A percentile compares a stretch with the other conserved stretches of the same genome.
Conservation (phyloP, 2,113 vertebrate genomes). For the Corythoichthys intestinalis region DNA sequence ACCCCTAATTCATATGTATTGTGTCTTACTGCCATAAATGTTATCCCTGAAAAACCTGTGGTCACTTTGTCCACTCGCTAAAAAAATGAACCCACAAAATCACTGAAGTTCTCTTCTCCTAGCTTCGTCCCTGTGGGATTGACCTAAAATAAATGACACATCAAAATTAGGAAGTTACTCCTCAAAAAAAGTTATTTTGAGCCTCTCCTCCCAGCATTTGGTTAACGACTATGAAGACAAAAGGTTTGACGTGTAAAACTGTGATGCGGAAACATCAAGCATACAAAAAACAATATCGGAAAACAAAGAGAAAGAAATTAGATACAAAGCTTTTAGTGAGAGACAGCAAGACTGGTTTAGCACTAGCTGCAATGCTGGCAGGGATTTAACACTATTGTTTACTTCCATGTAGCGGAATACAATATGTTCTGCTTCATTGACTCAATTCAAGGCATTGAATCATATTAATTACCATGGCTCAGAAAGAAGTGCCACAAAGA, state of each 20-base stretch:
- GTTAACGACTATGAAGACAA: neutral
- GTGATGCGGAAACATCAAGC: slow-evolving; percentile 35
- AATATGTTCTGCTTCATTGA: slow-evolving; percentile 70
- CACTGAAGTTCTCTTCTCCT: too few species aligned
- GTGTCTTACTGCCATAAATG: too few species aligned
- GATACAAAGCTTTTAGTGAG: slow-evolving; percentile 43
- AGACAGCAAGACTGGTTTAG: slow-evolving; percentile 46
- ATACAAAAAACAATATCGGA: neutral
- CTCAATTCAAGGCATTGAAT: slow-evolving; percentile 60
- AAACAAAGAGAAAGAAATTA: slow-evolving; percentile 1
- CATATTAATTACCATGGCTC: slow-evolving; percentile 66
- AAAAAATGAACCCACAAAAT: too few species aligned
- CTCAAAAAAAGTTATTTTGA: too few species aligned
- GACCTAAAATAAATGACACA: too few species aligned
- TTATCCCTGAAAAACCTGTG: too few species aligned
- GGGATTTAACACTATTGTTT: slow-evolving; percentile 66
- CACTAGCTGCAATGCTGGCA: slow-evolving; percentile 41
- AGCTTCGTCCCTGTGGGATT: too few species aligned
- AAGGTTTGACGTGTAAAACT: neutral
- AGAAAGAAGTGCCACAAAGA: slow-evolving; percentile 47
- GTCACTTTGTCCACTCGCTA: too few species aligned
- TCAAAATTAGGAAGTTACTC: too few species aligned
- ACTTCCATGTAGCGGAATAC: slow-evolving; percentile 65
- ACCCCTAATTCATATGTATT: too few species aligned
- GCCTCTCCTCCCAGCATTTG: neutral